A percentile compares a stretch with the other conserved stretches of the same genome.
Evolutionary conservation across 2,888 invertebrate species (phyloP).

Genomic region (Acleris holmiana): DNA sequence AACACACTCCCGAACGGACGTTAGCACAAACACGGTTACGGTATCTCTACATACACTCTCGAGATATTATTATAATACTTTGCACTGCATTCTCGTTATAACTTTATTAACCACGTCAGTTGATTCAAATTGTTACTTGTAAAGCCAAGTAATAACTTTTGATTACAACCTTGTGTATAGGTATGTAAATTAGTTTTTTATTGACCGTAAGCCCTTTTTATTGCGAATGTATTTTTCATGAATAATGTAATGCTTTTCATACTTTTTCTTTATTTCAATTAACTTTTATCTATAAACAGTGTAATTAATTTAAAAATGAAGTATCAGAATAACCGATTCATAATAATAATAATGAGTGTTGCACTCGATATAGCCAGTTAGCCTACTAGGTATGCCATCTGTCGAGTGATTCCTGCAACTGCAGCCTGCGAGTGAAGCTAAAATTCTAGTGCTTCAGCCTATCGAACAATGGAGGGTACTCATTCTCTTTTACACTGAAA

Average conservation of each 20-base stretch:
- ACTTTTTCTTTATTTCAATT: conserved; percentile 3
- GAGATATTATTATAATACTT: too few relatives aligned
- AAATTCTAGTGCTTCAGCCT: not conserved
- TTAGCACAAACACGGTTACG: not conserved
- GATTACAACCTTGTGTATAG: too few relatives aligned
- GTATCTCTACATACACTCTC: too few relatives aligned
- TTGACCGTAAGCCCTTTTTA: too few relatives aligned
- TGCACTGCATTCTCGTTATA: too few relatives aligned
- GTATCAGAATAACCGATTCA: not conserved
- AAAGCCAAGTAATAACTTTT: too few relatives aligned
- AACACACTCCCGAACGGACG: conserved; percentile 6
- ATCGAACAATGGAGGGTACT: not conserved
- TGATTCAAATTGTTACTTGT: too few relatives aligned
- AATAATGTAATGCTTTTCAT: not conserved
- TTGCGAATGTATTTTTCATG: too few relatives aligned
- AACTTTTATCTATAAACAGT: not conserved
- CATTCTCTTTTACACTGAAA: not conserved
- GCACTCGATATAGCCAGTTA: too few relatives aligned
- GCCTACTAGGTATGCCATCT: conserved; percentile 63
- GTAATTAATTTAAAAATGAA: not conserved
- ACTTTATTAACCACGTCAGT: too few relatives aligned
- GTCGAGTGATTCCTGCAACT: conserved; percentile 53
- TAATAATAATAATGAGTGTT: not conserved
- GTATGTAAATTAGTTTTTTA: too few relatives aligned
- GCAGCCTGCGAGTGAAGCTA: conserved; percentile 17